Evolutionary conservation across 2,797 vertebrate species (phyloP).

Genomic region (Scarus forsteni): DNA sequence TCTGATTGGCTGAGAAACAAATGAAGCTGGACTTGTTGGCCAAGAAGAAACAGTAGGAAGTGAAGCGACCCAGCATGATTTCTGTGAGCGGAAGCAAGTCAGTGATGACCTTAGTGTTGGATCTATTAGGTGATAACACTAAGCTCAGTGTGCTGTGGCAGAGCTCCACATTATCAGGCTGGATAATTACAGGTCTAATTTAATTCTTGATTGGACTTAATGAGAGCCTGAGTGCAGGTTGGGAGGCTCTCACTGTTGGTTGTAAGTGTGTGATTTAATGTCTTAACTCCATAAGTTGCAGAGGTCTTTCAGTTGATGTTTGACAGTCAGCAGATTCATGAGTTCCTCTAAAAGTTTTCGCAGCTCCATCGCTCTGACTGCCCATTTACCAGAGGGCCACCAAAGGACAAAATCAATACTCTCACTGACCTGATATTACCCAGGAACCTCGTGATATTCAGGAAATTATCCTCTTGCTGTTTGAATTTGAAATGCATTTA

Average conservation of each 20-base stretch:
- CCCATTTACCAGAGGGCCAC: background rate
- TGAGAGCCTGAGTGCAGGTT: constrained; percentile 16
- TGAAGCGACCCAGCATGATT: constrained; percentile 12
- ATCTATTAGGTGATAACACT: constrained; percentile 43
- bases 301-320: background rate
- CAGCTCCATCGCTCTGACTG: background rate
- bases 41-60: constrained; percentile 10
- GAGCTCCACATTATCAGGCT: constrained; percentile 23
- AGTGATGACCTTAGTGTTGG: constrained; percentile 8
- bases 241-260: constrained; percentile 1
- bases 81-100: constrained; percentile 12
- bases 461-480: background rate
- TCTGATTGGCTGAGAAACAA: constrained; percentile 21
- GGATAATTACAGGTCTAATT: constrained; percentile 48
- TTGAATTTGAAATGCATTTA: too few relatives aligned
- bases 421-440: background rate
- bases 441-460: background rate
- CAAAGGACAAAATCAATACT: background rate
- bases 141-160: constrained; percentile 21
- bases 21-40: constrained; percentile 12
- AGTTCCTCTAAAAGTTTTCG: background rate
- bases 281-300: background rate
- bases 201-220: constrained; percentile 46
- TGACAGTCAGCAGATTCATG: constrained; percentile 5
- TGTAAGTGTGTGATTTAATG: constrained; percentile 1